A percentile compares a stretch with the other conserved stretches of the same genome.
Evolutionary conservation across 2,797 vertebrate genomes (phyloP).

Genomic region (Lutjanus campechanus): DNA sequence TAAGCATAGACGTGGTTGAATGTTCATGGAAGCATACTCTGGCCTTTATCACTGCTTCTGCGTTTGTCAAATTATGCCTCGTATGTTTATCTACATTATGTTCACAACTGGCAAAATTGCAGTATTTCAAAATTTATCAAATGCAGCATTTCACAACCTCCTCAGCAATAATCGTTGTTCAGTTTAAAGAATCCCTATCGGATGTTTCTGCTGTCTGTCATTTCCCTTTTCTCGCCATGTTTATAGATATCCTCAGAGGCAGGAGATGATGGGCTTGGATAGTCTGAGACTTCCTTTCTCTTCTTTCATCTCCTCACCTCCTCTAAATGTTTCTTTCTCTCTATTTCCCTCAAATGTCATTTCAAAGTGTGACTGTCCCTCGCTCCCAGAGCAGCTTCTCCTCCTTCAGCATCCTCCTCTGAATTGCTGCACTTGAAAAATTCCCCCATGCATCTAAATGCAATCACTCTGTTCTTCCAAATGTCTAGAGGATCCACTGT

Average conservation of each 20-base stretch:
- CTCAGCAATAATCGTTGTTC: neutral
- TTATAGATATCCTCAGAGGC: conserved; percentile 17
- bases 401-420: conserved; percentile 33
- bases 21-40: no score
- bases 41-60: neutral
- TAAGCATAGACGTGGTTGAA: no score
- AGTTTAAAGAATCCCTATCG: neutral
- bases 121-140: neutral
- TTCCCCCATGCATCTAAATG: conserved; percentile 44
- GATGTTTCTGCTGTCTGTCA: neutral
- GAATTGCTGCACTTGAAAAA: conserved; percentile 39
- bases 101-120: neutral
- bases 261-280: conserved; percentile 4
- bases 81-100: neutral
- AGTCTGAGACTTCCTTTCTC: conserved; percentile 3
- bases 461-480: conserved; percentile 42
- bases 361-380: conserved; percentile 53
- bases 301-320: conserved; percentile 8
- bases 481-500: conserved; percentile 40
- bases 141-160: neutral
- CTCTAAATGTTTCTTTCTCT: conserved; percentile 16
- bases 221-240: conserved; percentile 19
- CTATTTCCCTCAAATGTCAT: conserved; percentile 34
- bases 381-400: conserved; percentile 49
- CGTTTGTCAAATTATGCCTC: neutral